These are phyloP conservation scores for Exaiptasia diaphana DNA, from an alignment of 64 coral and sea anemone genomes.

Conservation along the genomic window DNA sequence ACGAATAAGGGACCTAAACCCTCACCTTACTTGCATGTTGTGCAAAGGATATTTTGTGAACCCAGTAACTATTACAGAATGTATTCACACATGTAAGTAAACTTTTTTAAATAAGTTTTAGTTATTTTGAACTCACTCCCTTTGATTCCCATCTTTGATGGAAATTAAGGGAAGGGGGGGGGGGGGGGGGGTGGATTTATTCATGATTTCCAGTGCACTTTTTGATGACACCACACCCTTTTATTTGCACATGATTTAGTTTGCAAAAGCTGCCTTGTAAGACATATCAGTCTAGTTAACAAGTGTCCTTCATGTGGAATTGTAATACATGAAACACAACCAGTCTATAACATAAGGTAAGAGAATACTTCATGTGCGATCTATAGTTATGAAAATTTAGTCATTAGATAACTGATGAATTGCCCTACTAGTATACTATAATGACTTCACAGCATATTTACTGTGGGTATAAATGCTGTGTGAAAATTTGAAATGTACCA, in stretches of 20 bases:
- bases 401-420: neutral
- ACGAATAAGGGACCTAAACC: constrained; percentile 19
- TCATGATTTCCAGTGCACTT: neutral
- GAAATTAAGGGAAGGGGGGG: neutral
- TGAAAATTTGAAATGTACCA: no score
- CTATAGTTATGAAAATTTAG: neutral
- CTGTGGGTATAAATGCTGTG: no score
- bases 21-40: constrained; percentile 39
- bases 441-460: no score
- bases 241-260: constrained; percentile 34
- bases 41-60: constrained; percentile 52
- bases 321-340: constrained; percentile 77
- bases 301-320: constrained; percentile 72
- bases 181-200: neutral
- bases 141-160: neutral
- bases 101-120: neutral
- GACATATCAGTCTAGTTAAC: constrained; percentile 82
- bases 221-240: no score
- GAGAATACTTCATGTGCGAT: neutral
- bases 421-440: no score
- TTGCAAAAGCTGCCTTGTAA: constrained; percentile 82
- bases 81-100: constrained; percentile 54
- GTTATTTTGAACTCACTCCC: neutral
- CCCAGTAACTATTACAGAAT: constrained; percentile 58
- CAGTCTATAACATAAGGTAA: constrained; percentile 88